Percentiles rank a stretch among this genome's conserved stretches.
Evolutionary conservation across 2,113 vertebrate genomes (phyloP).

Genomic region (Sapayoa aenigma): DNA sequence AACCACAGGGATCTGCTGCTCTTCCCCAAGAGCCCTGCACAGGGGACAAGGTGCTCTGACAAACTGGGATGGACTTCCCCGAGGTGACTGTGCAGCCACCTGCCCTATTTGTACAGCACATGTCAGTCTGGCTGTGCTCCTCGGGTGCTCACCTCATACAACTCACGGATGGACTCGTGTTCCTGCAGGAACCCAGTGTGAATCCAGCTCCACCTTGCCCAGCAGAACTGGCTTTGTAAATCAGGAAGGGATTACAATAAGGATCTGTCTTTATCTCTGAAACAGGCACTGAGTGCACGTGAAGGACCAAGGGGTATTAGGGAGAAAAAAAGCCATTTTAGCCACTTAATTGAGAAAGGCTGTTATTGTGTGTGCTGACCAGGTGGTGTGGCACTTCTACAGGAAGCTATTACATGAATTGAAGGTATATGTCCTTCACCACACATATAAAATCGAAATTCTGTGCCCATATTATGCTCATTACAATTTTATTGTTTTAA

Average conservation of each 20-base stretch:
- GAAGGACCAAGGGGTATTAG: not conserved
- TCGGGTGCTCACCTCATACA: not conserved
- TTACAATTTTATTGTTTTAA: not conserved
- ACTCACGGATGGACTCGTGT: fast-evolving
- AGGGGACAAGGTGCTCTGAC: not conserved
- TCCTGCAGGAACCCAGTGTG: not conserved
- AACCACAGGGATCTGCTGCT: not conserved
- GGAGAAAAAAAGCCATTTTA: not conserved
- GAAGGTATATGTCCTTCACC: not conserved
- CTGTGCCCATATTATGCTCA: not conserved
- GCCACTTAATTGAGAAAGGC: not conserved
- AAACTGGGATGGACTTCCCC: not conserved
- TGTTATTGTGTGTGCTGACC: not conserved
- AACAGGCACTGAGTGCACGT: not conserved
- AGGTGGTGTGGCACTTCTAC: not conserved
- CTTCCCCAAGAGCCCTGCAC: not conserved
- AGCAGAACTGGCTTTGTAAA: not conserved
- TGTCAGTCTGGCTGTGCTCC: not conserved
- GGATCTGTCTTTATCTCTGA: not conserved
- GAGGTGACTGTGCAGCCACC: not conserved
- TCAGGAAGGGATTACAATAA: not conserved
- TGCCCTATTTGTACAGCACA: not conserved
- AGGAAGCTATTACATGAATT: not conserved
- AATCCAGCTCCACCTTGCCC: not conserved
- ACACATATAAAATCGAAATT: not conserved